Percentiles rank a stretch among this genome's conserved stretches.
Evolutionary conservation across 2,113 vertebrate genomes (phyloP).

Genomic region (Chlorodrepanis virens): DNA sequence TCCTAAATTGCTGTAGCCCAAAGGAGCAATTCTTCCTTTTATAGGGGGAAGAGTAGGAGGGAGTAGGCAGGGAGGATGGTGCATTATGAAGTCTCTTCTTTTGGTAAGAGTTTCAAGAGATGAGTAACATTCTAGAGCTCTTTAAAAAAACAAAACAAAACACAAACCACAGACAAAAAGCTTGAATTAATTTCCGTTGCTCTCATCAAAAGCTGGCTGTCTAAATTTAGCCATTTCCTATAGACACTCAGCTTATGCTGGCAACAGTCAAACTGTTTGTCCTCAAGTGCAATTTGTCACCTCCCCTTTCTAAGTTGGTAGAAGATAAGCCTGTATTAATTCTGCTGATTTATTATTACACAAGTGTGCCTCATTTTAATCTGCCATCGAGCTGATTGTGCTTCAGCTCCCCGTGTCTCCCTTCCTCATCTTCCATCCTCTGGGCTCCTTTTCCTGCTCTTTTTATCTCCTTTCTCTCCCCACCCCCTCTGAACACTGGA

Average conservation of each 20-base stretch:
- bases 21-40: slow-evolving; percentile 43
- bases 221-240: slow-evolving; percentile 42
- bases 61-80: slow-evolving; percentile 5
- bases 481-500: background rate
- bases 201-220: background rate
- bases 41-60: slow-evolving; percentile 32
- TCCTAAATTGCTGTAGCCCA: slow-evolving; percentile 38
- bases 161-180: background rate
- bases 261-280: slow-evolving; percentile 38
- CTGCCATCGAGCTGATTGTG: background rate
- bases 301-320: background rate
- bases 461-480: background rate
- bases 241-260: background rate
- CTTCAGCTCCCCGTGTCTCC: background rate
- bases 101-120: slow-evolving; percentile 40
- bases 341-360: background rate
- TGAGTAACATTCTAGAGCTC: slow-evolving; percentile 35
- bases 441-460: background rate
- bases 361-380: background rate
- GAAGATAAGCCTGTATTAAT: slow-evolving; percentile 6
- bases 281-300: slow-evolving; percentile 35
- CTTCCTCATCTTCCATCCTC: background rate
- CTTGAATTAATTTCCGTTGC: slow-evolving; percentile 47
- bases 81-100: background rate
- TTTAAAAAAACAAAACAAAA: background rate